Conservation (phyloP, 2,797 vertebrate genomes). For the Coracias cyanogaster region DNA sequence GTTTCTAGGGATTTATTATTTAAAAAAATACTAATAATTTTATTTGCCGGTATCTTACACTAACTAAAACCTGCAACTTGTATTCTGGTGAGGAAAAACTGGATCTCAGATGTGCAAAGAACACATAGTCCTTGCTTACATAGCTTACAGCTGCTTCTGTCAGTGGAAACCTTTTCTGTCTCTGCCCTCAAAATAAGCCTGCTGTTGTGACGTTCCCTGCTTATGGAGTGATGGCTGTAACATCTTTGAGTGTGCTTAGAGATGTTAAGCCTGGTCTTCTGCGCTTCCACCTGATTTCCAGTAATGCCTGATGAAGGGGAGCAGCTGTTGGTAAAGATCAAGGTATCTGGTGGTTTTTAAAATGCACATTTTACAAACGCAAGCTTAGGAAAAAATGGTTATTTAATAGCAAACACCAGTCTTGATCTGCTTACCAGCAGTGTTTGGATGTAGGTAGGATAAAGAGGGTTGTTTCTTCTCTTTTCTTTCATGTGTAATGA, state of each 20-base stretch:
- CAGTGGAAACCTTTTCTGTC: neutral
- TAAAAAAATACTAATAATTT: neutral
- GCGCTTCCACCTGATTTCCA: neutral
- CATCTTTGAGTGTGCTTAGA: neutral
- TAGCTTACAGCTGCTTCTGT: neutral
- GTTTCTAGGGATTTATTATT: neutral
- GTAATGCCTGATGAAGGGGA: neutral
- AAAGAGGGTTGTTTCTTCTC: neutral
- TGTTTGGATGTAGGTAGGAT: neutral
- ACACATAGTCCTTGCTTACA: fast-evolving
- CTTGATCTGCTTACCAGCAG: neutral
- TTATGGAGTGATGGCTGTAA: neutral
- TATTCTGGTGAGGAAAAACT: neutral
- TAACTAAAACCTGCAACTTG: neutral
- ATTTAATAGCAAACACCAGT: neutral
- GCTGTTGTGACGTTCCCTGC: neutral
- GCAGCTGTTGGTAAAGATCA: neutral
- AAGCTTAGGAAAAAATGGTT: neutral
- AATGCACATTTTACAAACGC: neutral
- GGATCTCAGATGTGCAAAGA: neutral
- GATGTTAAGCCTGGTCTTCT: neutral
- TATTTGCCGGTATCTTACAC: neutral
- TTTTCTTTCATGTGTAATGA: fast-evolving
- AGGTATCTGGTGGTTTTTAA: neutral
- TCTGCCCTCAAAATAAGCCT: neutral